Base-by-base conservation (phyloP, 2,888 invertebrate species). In the Ernsta delagoae region DNA sequence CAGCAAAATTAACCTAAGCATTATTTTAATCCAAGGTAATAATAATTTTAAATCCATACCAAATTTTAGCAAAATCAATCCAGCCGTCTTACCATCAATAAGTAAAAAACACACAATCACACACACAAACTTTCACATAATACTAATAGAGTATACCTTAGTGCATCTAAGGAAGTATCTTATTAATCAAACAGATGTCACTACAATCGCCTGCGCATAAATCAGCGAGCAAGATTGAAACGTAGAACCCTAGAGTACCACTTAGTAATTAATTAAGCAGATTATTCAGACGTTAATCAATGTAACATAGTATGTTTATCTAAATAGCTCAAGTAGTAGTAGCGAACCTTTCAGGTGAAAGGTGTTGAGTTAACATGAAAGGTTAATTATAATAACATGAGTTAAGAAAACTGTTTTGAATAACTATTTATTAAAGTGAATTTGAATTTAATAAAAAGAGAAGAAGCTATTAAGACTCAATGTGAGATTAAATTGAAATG, bases 201-300 rank as follows among this genome's bases (percentile, higher is more conserved):
- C 53, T 24, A 9, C 24, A 53, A 12, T 50, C 7, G 48, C 12
- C 7, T 53, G 24, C 53, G 50, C 53, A 53, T 53, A 53, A 53
- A 53, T 53, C 53, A 5, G 24, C 24, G 53, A 53, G 9, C 24
- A 53, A 50, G 24, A 53, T 53, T 53, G 53, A 53, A 53, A 24
- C 24, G 16, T 50, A 50, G 50, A 50, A 8, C 50, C 16, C 16
- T 4, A 16, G 16, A 50, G 7, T 6, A 50, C 16, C 50, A 24
- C 50, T 16, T 50, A 50, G 50, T 50, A 50, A 50, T 50, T 50
- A 50, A 50, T 50, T 50, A 50, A 50, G 50, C 50, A 50, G 16
- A 50, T 50, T 50, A 50, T 50, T 50, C 50, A 50, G 16, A 6
- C 50, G 50, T 50, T 16, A 50, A 50, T 50, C 50, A 50, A 16